A percentile compares a stretch with the other conserved stretches of the same genome.
phyloP scores from a whole-genome alignment of 2,113 vertebrate species.

The Anoplopoma fimbria region DNA sequence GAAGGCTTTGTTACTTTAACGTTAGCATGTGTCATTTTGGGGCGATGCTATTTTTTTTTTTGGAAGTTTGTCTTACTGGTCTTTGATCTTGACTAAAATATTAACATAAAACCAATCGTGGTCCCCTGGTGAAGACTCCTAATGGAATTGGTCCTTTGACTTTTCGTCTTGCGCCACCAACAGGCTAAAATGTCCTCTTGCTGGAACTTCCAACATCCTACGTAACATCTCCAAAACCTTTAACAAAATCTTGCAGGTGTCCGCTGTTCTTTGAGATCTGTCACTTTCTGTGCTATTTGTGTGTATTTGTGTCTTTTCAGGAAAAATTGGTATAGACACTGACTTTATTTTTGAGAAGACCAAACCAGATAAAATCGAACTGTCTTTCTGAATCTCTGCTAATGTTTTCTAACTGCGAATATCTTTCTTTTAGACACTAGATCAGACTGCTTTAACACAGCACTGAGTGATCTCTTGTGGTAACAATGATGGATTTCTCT shows the following conservation, averaged over 20 bases:
- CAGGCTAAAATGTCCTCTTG: background rate
- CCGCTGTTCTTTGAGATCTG: background rate
- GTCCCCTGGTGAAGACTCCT: background rate
- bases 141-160: background rate
- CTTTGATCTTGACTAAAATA: background rate
- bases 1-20: background rate
- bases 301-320: no score
- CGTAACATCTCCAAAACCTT: background rate
- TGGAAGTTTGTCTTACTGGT: background rate
- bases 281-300: no score
- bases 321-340: no score
- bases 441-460: no score
- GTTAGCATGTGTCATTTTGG: background rate
- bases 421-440: no score
- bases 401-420: no score
- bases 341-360: no score
- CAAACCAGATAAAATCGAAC: no score
- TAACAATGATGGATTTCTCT: background rate
- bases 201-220: background rate
- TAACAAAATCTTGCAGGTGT: background rate
- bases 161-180: background rate
- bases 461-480: no score
- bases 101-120: background rate
- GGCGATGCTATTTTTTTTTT: background rate
- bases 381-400: no score